These are phyloP conservation scores for Camponotus floridanus DNA, from an alignment of 1,140 invertebrate species.

Conservation along the genomic window DNA sequence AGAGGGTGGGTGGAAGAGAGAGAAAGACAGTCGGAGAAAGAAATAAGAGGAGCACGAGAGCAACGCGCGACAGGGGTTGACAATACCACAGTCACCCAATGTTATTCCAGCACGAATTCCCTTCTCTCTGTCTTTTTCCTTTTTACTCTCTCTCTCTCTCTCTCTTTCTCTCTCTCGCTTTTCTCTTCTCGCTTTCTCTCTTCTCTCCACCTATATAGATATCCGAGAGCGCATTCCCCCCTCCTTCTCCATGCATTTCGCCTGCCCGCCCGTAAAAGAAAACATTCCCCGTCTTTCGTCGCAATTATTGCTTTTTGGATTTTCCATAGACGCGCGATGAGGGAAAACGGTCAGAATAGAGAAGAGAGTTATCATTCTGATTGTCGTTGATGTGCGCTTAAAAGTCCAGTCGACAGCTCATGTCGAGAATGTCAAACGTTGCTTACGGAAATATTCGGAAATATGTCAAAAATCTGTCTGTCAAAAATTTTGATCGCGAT, in stretches of 20 bases:
- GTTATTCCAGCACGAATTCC: constrained; percentile 83
- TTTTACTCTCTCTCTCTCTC: constrained; percentile 11
- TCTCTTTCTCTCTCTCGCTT: constrained; percentile 21
- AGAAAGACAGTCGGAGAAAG: constrained; percentile 71
- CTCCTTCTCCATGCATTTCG: background rate
- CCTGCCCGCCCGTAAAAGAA: constrained; percentile 77
- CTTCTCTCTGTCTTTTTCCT: constrained; percentile 6
- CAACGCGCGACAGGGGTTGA: constrained; percentile 77
- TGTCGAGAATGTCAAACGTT: constrained; percentile 11
- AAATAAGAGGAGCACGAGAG: constrained; percentile 76
- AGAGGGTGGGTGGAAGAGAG: constrained; percentile 16
- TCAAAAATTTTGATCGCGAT: background rate
- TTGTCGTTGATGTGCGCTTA: constrained; percentile 47
- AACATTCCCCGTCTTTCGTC: constrained; percentile 74
- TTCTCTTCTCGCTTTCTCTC: constrained; percentile 35
- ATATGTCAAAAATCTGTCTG: background rate
- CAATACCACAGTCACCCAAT: constrained; percentile 84
- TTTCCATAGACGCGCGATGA: constrained; percentile 60
- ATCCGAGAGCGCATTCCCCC: background rate
- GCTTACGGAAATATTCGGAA: background rate
- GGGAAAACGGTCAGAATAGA: constrained; percentile 34
- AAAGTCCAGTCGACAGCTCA: constrained; percentile 46
- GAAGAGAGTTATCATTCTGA: constrained; percentile 46
- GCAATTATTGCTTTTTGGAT: constrained; percentile 80
- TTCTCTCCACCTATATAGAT: constrained; percentile 50